These are phyloP conservation scores for Dipodomys spectabilis DNA, from an alignment of 2,113 vertebrate species.

Conservation along the genomic window DNA sequence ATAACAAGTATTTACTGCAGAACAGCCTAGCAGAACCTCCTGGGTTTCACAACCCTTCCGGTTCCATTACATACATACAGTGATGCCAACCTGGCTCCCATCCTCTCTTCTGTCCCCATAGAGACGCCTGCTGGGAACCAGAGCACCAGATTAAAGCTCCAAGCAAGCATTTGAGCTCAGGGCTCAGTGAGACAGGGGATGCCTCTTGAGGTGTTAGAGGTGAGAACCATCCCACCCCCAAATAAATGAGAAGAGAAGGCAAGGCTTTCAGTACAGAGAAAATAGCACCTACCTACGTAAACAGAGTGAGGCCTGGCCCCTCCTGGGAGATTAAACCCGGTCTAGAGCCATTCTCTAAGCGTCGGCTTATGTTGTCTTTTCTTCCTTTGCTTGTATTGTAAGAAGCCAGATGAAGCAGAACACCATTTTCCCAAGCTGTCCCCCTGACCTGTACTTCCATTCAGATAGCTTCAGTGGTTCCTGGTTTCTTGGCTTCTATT, in stretches of 20 bases:
- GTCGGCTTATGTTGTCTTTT: background rate
- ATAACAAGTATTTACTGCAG: conserved; percentile 71
- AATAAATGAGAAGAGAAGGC: conserved; percentile 16
- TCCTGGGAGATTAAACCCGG: background rate
- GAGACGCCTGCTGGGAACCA: conserved; percentile 41
- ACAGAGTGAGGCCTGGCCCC: background rate
- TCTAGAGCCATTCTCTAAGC: background rate
- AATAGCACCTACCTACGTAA: background rate
- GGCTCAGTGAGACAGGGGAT: background rate
- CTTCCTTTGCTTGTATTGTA: background rate
- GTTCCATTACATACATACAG: conserved; percentile 40
- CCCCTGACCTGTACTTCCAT: too few relatives aligned
- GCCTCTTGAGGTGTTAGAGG: background rate
- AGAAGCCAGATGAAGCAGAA: background rate
- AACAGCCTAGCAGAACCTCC: conserved; percentile 60
- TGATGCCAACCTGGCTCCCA: conserved; percentile 46
- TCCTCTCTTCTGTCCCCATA: background rate
- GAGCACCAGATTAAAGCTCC: conserved; percentile 1
- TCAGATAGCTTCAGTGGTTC: background rate
- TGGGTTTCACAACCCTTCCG: conserved; percentile 76
- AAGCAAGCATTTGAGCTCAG: background rate
- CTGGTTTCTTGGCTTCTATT: background rate
- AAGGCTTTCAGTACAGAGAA: background rate
- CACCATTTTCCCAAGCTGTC: too few relatives aligned
- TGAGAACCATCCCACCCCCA: background rate